Conservation (phyloP, 1,140 invertebrate species). For the Pantala flavescens region DNA sequence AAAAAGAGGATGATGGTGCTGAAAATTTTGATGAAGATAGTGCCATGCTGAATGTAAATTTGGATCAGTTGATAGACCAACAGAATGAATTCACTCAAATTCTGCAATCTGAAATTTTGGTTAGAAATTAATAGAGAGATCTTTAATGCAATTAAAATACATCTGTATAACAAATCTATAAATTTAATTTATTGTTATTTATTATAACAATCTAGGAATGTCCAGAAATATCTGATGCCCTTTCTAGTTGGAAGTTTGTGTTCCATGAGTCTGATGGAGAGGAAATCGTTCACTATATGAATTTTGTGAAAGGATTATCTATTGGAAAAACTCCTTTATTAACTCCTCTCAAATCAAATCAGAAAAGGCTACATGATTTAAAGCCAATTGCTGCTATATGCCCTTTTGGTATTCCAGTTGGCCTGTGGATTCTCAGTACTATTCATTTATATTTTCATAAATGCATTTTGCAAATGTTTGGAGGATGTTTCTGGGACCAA, state of each 20-base stretch:
- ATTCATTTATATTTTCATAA: neutral
- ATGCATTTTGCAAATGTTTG: neutral
- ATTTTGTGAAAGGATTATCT: too few relatives aligned
- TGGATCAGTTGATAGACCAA: constrained; percentile 17
- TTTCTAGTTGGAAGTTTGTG: neutral
- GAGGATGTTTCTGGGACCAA: neutral
- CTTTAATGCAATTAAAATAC: too few relatives aligned
- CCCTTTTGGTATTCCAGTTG: neutral
- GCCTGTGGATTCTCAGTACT: neutral
- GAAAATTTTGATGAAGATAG: neutral
- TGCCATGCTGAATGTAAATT: neutral
- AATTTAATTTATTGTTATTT: too few relatives aligned
- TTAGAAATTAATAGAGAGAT: neutral
- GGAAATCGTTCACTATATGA: too few relatives aligned
- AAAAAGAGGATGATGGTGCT: constrained; percentile 12
- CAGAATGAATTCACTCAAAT: constrained; percentile 13
- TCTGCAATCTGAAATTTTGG: neutral
- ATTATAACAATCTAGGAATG: too few relatives aligned
- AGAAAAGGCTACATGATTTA: neutral
- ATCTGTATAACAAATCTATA: too few relatives aligned
- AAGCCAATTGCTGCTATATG: neutral
- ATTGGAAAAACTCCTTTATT: too few relatives aligned
- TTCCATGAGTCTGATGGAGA: too few relatives aligned
- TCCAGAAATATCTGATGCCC: neutral
- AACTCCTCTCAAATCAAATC: neutral